These are phyloP conservation scores for Drosophila bifasciata DNA, from an alignment of 1,140 invertebrate species.

Conservation along the genomic window DNA sequence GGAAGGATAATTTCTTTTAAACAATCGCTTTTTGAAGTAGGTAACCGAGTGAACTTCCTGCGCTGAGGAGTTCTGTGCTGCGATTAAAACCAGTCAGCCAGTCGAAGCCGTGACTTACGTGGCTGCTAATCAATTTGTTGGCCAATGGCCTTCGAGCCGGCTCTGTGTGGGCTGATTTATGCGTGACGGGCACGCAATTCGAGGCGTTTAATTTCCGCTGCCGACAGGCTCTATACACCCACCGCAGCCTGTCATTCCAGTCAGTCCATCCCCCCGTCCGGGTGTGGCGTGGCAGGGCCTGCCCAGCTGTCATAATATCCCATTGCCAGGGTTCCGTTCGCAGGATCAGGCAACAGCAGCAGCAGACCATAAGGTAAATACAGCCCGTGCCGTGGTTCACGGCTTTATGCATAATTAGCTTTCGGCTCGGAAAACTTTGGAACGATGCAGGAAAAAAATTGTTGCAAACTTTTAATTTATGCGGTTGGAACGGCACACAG, in stretches of 20 bases:
- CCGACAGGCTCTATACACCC: conserved; percentile 40
- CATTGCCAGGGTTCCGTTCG: background rate
- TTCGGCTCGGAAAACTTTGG: conserved; percentile 56
- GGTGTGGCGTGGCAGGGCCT: background rate
- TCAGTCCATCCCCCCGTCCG: conserved; percentile 24
- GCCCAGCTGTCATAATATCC: conserved; percentile 77
- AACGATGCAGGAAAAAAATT: conserved; percentile 45
- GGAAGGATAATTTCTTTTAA: background rate
- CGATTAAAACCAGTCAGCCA: too few species aligned
- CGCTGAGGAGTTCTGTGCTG: too few species aligned
- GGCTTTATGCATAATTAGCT: conserved; percentile 79
- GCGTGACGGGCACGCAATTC: conserved; percentile 63
- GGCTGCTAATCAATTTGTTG: conserved; percentile 40
- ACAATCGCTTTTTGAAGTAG: too few species aligned
- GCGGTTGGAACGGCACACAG: conserved; percentile 36
- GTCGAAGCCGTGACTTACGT: background rate
- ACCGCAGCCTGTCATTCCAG: conserved; percentile 53
- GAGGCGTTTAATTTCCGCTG: conserved; percentile 76
- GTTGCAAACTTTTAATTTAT: conserved; percentile 77
- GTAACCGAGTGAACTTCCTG: too few species aligned
- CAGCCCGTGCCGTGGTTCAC: conserved; percentile 38
- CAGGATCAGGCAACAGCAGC: background rate
- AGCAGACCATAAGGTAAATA: conserved; percentile 75
- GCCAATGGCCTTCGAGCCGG: conserved; percentile 3
- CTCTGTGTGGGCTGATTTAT: conserved; percentile 61